Evolutionary conservation across 2,113 vertebrate species (phyloP).

Genomic region (Tetrao urogallus): DNA sequence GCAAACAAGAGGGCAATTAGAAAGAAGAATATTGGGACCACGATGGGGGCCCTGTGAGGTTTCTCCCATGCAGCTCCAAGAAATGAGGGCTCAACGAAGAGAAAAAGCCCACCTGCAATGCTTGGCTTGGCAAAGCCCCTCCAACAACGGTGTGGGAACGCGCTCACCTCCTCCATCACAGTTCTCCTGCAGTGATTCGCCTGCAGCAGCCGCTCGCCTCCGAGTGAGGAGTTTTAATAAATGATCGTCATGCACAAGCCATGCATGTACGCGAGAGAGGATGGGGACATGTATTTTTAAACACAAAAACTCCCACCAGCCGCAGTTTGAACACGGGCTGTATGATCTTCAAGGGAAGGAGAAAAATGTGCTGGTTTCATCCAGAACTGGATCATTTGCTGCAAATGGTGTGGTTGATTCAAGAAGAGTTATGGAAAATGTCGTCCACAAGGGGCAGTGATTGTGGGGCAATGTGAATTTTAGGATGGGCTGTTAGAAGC

Average conservation of each 20-base stretch:
- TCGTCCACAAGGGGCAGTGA: neutral
- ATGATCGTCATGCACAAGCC: neutral
- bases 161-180: neutral
- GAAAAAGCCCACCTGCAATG: neutral
- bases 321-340: neutral
- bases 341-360: constrained; percentile 13
- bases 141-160: neutral
- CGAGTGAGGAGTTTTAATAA: neutral
- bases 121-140: neutral
- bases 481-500: neutral
- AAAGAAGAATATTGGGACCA: neutral
- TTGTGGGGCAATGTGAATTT: neutral
- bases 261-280: neutral
- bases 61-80: neutral
- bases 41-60: accelerated
- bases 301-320: constrained; percentile 47
- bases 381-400: neutral
- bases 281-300: constrained; percentile 60
- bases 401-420: neutral
- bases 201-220: constrained; percentile 20
- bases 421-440: neutral
- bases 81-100: neutral
- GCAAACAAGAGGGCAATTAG: neutral
- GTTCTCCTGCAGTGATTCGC: neutral
- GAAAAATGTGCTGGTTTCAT: constrained; percentile 41